These are phyloP conservation scores for Brachionus manjavacas DNA, from an alignment of 1,140 invertebrate species.

Conservation along the genomic window DNA sequence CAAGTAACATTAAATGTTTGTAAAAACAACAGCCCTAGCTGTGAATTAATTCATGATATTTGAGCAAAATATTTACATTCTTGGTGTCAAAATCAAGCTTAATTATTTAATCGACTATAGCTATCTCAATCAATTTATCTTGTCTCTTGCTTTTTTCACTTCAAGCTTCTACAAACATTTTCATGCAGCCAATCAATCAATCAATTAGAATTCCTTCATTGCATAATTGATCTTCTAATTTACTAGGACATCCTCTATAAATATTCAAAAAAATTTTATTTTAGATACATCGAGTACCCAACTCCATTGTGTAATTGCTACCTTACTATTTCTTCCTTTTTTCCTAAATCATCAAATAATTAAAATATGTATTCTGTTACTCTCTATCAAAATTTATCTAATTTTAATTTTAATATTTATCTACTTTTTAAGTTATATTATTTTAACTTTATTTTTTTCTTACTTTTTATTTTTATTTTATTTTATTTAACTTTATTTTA, in stretches of 20 bases:
- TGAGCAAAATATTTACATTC: neutral
- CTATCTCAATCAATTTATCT: slow-evolving; percentile 4
- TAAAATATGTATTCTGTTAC: too few species aligned
- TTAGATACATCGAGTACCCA: neutral
- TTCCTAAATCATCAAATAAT: too few species aligned
- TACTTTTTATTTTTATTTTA: too few species aligned
- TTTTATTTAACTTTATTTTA: too few species aligned
- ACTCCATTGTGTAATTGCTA: too few species aligned
- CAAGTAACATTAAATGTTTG: neutral
- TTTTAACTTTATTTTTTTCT: too few species aligned
- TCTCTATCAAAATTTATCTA: too few species aligned
- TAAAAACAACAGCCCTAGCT: neutral
- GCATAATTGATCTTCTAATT: neutral
- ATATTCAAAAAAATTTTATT: neutral
- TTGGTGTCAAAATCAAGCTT: neutral
- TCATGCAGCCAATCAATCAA: neutral
- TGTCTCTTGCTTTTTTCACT: neutral
- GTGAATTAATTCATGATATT: neutral
- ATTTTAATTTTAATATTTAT: too few species aligned
- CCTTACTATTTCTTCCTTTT: too few species aligned
- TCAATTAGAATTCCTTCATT: neutral
- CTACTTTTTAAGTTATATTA: too few species aligned
- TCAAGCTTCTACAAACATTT: slow-evolving; percentile 8
- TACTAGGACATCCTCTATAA: too few species aligned
- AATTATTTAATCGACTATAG: neutral